A percentile compares a stretch with the other conserved stretches of the same genome.
These are phyloP conservation scores for Axinella damicornis DNA, from an alignment of 37 sponge, comb jelly and placozoan species.

Conservation along the genomic window DNA sequence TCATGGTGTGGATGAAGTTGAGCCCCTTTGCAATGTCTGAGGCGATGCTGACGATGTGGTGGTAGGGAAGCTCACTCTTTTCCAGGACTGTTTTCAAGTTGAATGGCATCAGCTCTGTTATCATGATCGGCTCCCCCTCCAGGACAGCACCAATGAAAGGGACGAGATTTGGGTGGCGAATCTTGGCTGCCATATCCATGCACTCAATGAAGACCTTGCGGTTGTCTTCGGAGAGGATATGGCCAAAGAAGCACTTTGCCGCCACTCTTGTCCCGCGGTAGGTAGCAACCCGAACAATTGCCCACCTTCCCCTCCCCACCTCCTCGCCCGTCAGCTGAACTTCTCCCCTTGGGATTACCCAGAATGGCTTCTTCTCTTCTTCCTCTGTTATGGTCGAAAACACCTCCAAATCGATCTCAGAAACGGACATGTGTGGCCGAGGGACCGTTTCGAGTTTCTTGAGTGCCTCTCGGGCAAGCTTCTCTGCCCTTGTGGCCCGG, in stretches of 20 bases:
- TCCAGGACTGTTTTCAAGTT: slow-evolving; percentile 68
- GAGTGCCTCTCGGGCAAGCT: slow-evolving; percentile 24
- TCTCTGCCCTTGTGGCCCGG: slow-evolving; percentile 39
- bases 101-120: slow-evolving; percentile 79
- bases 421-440: neutral
- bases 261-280: slow-evolving; percentile 74
- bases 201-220: slow-evolving; percentile 56
- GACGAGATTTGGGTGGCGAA: slow-evolving; percentile 78
- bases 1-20: slow-evolving; percentile 71
- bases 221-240: slow-evolving; percentile 63
- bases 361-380: slow-evolving; percentile 28
- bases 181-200: slow-evolving; percentile 60
- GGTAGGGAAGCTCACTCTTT: slow-evolving; percentile 25
- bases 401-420: neutral
- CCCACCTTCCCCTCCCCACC: slow-evolving; percentile 77
- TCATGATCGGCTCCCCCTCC: slow-evolving; percentile 53
- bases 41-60: slow-evolving; percentile 48
- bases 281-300: slow-evolving; percentile 47
- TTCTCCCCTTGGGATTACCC: slow-evolving; percentile 51
- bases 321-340: slow-evolving; percentile 42
- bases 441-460: neutral
- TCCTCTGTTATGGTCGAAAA: neutral
- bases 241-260: slow-evolving; percentile 64
- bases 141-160: slow-evolving; percentile 74
- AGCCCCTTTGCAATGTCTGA: slow-evolving; percentile 67